A percentile compares a stretch with the other conserved stretches of the same genome.
Evolutionary conservation across 2,113 vertebrate species (phyloP).

Genomic region (Castor canadensis): DNA sequence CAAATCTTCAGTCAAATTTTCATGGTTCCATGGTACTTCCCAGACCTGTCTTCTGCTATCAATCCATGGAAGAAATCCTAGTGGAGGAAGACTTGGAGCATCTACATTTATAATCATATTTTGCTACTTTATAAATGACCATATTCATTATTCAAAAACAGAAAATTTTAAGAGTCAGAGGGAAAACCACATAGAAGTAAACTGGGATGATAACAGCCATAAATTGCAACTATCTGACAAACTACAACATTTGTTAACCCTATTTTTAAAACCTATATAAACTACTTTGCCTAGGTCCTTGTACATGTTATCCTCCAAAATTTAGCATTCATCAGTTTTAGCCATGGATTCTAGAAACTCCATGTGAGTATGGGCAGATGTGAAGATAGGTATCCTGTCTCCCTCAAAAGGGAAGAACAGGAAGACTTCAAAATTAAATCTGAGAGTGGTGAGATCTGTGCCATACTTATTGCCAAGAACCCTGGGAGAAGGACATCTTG

Average conservation of each 20-base stretch:
- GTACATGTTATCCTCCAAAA: neutral
- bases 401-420: neutral
- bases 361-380: neutral
- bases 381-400: neutral
- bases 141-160: neutral
- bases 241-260: neutral
- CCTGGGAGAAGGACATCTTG: neutral
- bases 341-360: neutral
- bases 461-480: neutral
- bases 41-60: neutral
- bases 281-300: neutral
- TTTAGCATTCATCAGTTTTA: neutral
- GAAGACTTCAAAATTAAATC: neutral
- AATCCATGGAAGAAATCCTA: neutral
- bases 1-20: neutral
- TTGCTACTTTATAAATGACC: neutral
- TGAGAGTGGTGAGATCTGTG: neutral
- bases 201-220: neutral
- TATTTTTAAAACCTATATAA: neutral
- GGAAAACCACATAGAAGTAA: neutral
- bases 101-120: neutral
- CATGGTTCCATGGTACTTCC: neutral
- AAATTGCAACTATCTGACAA: neutral
- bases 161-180: neutral
- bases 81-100: neutral